Evolutionary conservation across 2,888 invertebrate species (phyloP).

Genomic region (Synergus gifuensis): DNA sequence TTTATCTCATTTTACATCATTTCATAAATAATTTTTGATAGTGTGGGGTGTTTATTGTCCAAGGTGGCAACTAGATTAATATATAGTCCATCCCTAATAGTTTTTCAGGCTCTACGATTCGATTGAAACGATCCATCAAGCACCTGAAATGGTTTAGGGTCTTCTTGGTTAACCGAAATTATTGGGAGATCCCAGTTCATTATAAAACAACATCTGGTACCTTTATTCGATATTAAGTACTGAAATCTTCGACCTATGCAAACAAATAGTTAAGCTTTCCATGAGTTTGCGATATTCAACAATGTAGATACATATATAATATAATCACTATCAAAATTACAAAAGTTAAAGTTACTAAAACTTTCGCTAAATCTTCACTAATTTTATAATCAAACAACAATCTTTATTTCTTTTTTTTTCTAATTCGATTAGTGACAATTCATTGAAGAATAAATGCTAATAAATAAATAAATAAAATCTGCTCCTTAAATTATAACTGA

Average conservation of each 20-base stretch:
- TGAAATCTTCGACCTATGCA: constrained; percentile 9
- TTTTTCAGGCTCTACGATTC: constrained; percentile 59
- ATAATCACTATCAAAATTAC: too few relatives aligned
- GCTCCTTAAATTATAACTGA: neutral
- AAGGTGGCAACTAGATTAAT: constrained; percentile 29
- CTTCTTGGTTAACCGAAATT: constrained; percentile 18
- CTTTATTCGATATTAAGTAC: constrained; percentile 29
- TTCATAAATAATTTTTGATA: neutral
- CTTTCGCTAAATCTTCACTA: too few relatives aligned
- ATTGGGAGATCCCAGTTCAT: constrained; percentile 31
- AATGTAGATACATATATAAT: neutral
- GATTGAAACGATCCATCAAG: constrained; percentile 70
- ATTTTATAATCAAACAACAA: too few relatives aligned
- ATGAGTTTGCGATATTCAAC: neutral
- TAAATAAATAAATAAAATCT: neutral
- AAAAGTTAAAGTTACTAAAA: too few relatives aligned
- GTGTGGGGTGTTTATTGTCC: neutral
- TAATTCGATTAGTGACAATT: too few relatives aligned
- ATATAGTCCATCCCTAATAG: neutral
- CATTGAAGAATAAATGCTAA: too few relatives aligned
- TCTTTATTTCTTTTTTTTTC: too few relatives aligned
- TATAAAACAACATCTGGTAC: constrained; percentile 41
- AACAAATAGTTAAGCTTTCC: neutral
- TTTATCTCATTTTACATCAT: neutral
- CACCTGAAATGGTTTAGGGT: constrained; percentile 64